These are phyloP conservation scores for Carterocephalus palaemon DNA, from an alignment of 2,888 invertebrate genomes.

Conservation along the genomic window DNA sequence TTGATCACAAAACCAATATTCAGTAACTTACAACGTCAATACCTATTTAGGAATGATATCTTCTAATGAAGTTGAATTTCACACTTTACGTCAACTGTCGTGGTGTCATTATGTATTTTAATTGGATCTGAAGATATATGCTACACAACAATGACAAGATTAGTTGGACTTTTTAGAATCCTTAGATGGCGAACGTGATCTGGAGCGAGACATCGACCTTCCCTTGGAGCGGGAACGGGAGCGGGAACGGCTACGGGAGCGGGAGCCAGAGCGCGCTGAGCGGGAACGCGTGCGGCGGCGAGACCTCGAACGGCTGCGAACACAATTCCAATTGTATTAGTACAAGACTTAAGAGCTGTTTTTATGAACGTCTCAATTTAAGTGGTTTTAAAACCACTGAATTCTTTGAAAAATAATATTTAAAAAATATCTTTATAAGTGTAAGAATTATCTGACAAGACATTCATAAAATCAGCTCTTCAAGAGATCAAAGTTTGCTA, in stretches of 20 bases:
- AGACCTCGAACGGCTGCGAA: slow-evolving; percentile 79
- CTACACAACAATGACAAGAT: slow-evolving; percentile 26
- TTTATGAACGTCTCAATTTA: no score
- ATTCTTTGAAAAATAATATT: no score
- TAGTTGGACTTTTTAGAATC: slow-evolving; percentile 74
- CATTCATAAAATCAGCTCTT: no score
- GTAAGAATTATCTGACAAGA: no score
- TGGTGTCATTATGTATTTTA: slow-evolving; percentile 13
- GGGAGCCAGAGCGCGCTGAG: slow-evolving; percentile 72
- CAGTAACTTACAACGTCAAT: slow-evolving; percentile 45
- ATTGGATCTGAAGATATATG: slow-evolving; percentile 10
- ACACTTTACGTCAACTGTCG: slow-evolving; percentile 18
- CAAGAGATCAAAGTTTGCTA: no score
- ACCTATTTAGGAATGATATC: slow-evolving; percentile 58
- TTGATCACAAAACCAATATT: slow-evolving; percentile 56
- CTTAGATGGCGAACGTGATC: slow-evolving; percentile 72
- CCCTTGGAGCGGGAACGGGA: slow-evolving; percentile 76
- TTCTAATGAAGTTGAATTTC: slow-evolving; percentile 11
- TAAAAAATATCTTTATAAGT: no score
- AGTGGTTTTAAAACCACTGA: no score
- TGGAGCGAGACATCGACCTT: slow-evolving; percentile 70
- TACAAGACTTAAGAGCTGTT: not conserved
- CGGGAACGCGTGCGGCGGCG: slow-evolving; percentile 81
- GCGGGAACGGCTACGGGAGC: slow-evolving; percentile 67
- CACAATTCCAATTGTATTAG: slow-evolving; percentile 1